Percentiles rank a stretch among this genome's conserved stretches.
These are phyloP conservation scores for Sericinus montela DNA, from an alignment of 2,888 invertebrate genomes.

Conservation along the genomic window DNA sequence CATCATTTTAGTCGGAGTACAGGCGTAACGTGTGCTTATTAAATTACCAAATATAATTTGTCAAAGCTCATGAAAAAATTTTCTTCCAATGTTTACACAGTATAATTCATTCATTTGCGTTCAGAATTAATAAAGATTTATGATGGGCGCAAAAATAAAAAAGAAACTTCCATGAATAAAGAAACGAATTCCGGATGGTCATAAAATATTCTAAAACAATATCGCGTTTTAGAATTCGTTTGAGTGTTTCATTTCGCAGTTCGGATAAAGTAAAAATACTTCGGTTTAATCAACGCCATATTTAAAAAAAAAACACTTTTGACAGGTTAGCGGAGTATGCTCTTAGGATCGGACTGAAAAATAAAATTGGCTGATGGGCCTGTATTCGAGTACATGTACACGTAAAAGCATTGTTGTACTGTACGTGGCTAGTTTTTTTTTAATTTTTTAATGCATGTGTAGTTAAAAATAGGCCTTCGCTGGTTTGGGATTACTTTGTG, in stretches of 20 bases:
- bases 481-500: too few relatives aligned
- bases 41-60: constrained; percentile 18
- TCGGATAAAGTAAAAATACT: not conserved
- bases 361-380: constrained; percentile 11
- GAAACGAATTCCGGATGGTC: too few relatives aligned
- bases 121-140: constrained; percentile 5
- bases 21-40: constrained; percentile 3
- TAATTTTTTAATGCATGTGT: too few relatives aligned
- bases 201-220: too few relatives aligned
- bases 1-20: constrained; percentile 5
- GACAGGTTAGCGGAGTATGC: constrained; percentile 11
- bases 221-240: too few relatives aligned
- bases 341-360: constrained; percentile 8
- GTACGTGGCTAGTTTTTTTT: too few relatives aligned
- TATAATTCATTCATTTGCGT: not conserved
- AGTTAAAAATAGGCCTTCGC: too few relatives aligned
- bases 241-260: too few relatives aligned
- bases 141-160: not conserved
- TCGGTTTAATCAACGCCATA: constrained; percentile 8
- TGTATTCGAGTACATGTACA: not conserved
- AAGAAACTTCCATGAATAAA: too few relatives aligned
- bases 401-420: too few relatives aligned
- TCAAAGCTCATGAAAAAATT: constrained; percentile 14
- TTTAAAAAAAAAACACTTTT: not conserved
- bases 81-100: not conserved